Evolutionary conservation across 2,888 invertebrate species (phyloP), one percentile per base, ranked within the genome.

Genomic region (Pilophorus perplexus): DNA sequence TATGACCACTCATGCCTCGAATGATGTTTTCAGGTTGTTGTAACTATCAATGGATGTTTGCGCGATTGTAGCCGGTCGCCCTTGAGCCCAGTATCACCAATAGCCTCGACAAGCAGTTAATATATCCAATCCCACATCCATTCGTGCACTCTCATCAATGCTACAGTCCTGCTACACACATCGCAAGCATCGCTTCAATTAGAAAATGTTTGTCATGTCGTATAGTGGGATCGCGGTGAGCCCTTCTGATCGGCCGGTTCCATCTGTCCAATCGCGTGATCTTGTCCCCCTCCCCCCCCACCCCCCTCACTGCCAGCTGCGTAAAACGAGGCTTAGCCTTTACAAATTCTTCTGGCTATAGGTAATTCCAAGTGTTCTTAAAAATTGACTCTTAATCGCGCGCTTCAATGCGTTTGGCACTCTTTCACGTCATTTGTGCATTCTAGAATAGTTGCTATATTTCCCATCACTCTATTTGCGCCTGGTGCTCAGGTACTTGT

Each of bases 61-160:
- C 85, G 91, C 73, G 91, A 91, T 80, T 87, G 89, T 71, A 87
- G 73, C 72, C 87, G 90, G 80, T 91, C 90, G 75, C 91, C 91
- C 73, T 82, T 90, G 79, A 90, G 90, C 77, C 91, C 91, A 75
- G 86, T 86, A 78, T 87, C 87, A 77, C 88, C 88, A 75, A 86
- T 88, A 78, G 92, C 92, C 70, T 91, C 91, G 75, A 92, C 92
- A 76, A 90, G 90, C 85, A 93, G 93, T 89, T 92, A 92, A 76
- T 73, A 69, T 69, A 69, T 54, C 69, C 48, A 46, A 48, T 22
- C 38, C 44, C 67, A 67, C 65, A 60, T 48, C 64, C 62, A 64
- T 22, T 67, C 57, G 67, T 67, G 64, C 67, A 66, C 68, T 28
- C 44, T 42, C 64, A 59, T 44, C 64, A 57, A 52, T 55, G 69